Base-by-base conservation (phyloP, 2,797 vertebrate genomes). In the Psittacula derbiana region DNA sequence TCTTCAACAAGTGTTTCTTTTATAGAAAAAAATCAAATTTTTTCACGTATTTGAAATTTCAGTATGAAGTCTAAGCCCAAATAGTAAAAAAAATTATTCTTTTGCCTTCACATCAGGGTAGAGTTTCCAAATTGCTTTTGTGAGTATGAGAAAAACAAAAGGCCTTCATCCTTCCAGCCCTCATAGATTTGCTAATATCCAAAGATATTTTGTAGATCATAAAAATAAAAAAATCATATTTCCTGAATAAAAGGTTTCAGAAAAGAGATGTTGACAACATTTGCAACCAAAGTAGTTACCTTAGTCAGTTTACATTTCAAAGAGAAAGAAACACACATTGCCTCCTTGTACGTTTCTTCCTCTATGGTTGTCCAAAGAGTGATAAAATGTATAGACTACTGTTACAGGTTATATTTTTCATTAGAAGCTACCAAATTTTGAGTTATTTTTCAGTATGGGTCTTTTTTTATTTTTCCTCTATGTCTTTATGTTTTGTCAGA, bases 51-150 rank as follows among this genome's bases (percentile, higher is more conserved):
- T 92, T 81, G 24, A 62, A 4, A 10, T 47, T 36, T 83, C 30
- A 60, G 4, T 47, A 41, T 44, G 58, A 88, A 71, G 5, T 20
- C 5, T 44, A 64, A 66, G 41, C 33, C 6, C 12, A 86, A 78
- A 46, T 1, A 25, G 2, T 18, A 50, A 52, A 62, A 70, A 0
- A 0, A 0, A 55, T 43, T 49, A 66, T 40, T 80, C 3, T 4
- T 85, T 69, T 76, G 47, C 14, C 17, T 80, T 92, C 33, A 47
- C 2, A 36, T 44, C 15, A 25, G n/a, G 6, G 2, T 15, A 44
- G 20, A 49, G 24, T 46, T 85, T 82, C 11, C 8, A 65, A 41
- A 28, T 69, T 62, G 6, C 21, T 87, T 85, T 30, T 53, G 4
- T 75, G 41, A 33, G n/a, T 44, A 11, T 43, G 25, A 52, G 47